phyloP scores from a whole-genome alignment of 2,888 invertebrate genomes.

The Myopa testacea region DNA sequence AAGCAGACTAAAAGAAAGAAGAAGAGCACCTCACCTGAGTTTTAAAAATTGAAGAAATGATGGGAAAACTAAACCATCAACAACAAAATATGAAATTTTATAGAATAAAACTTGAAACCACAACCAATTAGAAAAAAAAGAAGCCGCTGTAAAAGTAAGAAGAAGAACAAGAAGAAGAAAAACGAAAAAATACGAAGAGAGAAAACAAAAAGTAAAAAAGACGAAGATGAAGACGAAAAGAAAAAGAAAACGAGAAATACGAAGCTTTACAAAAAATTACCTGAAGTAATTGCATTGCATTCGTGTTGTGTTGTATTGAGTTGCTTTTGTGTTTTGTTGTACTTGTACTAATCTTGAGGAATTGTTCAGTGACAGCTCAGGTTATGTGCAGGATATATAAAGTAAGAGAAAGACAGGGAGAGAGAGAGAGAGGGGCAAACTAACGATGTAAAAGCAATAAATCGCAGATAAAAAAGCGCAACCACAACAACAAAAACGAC shows the following conservation, averaged over 20 bases:
- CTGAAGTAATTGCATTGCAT: background rate
- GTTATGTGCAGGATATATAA: background rate
- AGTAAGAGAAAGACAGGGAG: background rate
- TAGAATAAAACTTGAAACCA: too few relatives aligned
- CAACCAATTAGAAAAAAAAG: too few relatives aligned
- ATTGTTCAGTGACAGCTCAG: background rate
- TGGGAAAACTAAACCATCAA: too few relatives aligned
- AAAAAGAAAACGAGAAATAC: background rate
- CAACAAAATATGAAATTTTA: too few relatives aligned
- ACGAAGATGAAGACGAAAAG: background rate
- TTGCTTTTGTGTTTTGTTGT: background rate
- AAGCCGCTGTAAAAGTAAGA: too few relatives aligned
- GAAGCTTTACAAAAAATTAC: background rate
- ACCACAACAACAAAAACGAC: background rate
- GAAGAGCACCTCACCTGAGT: too few relatives aligned
- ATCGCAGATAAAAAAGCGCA: background rate
- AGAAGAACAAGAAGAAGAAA: too few relatives aligned
- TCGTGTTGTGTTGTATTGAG: too few relatives aligned
- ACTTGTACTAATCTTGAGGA: background rate
- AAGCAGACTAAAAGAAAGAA: too few relatives aligned
- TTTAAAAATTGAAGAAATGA: too few relatives aligned
- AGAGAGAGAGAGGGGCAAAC: background rate
- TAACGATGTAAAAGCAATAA: background rate
- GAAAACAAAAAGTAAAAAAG: too few relatives aligned
- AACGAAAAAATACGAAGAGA: too few relatives aligned